Conservation (phyloP, 2,797 vertebrate species). For the Trichosurus vulpecula region DNA sequence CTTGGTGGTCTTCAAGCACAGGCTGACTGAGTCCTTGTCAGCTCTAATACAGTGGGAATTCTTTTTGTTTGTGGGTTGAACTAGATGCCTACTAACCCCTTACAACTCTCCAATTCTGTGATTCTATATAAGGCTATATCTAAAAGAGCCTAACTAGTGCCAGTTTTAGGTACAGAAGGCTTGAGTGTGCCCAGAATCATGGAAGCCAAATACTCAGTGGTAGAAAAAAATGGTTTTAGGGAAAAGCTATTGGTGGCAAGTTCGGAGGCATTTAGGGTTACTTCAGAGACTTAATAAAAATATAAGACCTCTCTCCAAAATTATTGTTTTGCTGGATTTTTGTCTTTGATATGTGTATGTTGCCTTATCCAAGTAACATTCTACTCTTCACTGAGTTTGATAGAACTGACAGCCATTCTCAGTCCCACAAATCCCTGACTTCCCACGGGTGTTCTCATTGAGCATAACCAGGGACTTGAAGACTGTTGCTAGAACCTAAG, state of each 20-base stretch:
- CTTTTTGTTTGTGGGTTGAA: background rate
- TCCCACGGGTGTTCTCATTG: slow-evolving; percentile 5
- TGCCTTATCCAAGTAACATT: slow-evolving; percentile 25
- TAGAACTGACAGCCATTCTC: slow-evolving; percentile 14
- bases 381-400: slow-evolving; percentile 20
- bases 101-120: background rate
- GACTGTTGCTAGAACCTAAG: slow-evolving; percentile 34
- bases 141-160: slow-evolving; percentile 3
- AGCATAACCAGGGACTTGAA: background rate
- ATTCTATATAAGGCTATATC: background rate
- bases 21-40: background rate
- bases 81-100: background rate
- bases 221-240: slow-evolving; percentile 16
- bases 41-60: background rate
- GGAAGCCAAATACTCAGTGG: background rate
- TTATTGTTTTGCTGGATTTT: slow-evolving; percentile 18
- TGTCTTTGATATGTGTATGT: slow-evolving; percentile 33
- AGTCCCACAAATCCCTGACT: slow-evolving; percentile 22
- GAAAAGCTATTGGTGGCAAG: background rate
- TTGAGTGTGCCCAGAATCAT: background rate
- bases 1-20: background rate
- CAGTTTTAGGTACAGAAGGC: slow-evolving; percentile 16
- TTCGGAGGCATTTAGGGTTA: background rate
- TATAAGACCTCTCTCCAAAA: slow-evolving; percentile 25
- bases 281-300: slow-evolving; percentile 29